Base-by-base conservation (phyloP, 2,797 vertebrate species). In the Phataginus tricuspis region DNA sequence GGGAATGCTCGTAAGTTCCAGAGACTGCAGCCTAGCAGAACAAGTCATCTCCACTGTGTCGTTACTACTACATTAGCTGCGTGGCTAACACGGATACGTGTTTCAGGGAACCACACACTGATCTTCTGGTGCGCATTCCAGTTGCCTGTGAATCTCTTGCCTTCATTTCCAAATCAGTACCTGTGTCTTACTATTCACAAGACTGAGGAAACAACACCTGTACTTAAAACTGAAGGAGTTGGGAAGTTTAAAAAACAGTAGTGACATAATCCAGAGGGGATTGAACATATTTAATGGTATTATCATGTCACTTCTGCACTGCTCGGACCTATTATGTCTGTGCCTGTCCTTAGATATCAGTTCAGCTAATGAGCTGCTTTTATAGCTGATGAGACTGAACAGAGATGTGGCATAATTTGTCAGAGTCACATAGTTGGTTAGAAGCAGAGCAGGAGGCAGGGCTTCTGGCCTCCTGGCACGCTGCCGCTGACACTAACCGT, bases 191-290 rank as follows among this genome's bases (percentile, higher is more conserved):
- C 21, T 21, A 29, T 2, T 79, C 42, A 37, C 3, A 55, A n/a
- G 21, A 25, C 13, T 18, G 25, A 95, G 61, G 27, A 71, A 77
- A 94, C 29, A 29, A 16, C 55, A 31, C 23, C 78, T 57, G 1
- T 55, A 13, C n/a, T 93, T 95, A 80, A 88, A 51, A 68, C 21
- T 27, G 12, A 79, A 95, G 49, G 12, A 18, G 18, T 13, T 53
- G 29, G 53, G 21, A 63, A 59, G 13, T 90, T 78, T 78, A 63
- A 90, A 61, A 29, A 66, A n/a, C 19, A 69, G 27, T 4, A 31
- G 27, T 55, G 5, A 53, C 34, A 49, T 39, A 68, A 34, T 42
- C 39, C 45, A 90, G 69, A 61, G 74, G 42, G 42, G 11, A 5
- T 18, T 53, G 3, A 68, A 61, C 31, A 21, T 53, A 80, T 64